Evolutionary conservation across 2,888 invertebrate genomes (phyloP).

Genomic region (Pemphredon lugubris): DNA sequence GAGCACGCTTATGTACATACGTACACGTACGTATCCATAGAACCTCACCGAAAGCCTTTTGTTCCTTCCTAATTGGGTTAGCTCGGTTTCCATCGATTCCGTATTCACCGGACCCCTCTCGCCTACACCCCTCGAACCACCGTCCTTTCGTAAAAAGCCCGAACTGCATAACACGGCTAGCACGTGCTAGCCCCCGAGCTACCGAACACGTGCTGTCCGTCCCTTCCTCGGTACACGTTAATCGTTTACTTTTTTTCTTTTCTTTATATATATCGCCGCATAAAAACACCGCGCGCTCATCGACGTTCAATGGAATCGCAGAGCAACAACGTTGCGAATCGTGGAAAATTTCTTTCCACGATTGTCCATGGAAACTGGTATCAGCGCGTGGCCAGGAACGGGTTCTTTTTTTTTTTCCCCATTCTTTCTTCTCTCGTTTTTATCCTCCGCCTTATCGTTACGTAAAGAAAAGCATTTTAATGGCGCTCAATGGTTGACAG

Average conservation of each 20-base stretch:
- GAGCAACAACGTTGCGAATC: no score
- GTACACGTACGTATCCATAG: constrained; percentile 20
- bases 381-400: no score
- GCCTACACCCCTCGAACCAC: background rate
- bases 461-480: background rate
- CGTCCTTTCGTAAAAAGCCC: constrained; percentile 27
- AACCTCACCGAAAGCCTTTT: constrained; percentile 70
- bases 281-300: no score
- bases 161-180: constrained; percentile 7
- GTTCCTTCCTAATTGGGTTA: constrained; percentile 75
- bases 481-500: no score
- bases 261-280: no score
- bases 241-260: no score
- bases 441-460: background rate
- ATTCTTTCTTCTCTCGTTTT: no score
- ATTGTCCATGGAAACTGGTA: no score
- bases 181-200: constrained; percentile 9
- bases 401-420: no score
- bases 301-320: no score
- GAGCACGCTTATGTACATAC: background rate
- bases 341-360: no score
- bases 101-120: constrained; percentile 51
- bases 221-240: background rate
- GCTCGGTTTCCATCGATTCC: constrained; percentile 74
- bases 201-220: constrained; percentile 1